These are phyloP conservation scores for Tetranychus piercei DNA, from an alignment of 2,888 invertebrate genomes.

Conservation along the genomic window DNA sequence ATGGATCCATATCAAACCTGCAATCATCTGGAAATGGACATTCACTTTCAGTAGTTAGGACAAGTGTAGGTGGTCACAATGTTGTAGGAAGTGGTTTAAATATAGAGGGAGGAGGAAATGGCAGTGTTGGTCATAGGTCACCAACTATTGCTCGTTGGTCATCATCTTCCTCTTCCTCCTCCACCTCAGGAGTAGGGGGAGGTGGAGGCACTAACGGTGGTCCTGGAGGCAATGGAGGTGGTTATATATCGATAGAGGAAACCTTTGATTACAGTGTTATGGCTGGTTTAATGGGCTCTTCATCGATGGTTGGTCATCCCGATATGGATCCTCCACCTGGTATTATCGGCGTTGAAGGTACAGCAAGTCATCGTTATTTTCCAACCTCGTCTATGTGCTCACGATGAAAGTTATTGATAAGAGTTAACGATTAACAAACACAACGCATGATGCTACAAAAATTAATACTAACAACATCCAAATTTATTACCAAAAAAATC, in stretches of 20 bases:
- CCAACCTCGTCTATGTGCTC: slow-evolving; percentile 6
- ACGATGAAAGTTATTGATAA: background rate
- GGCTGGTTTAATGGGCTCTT: slow-evolving; percentile 45
- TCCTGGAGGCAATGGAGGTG: slow-evolving; percentile 28
- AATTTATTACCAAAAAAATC: too few relatives aligned
- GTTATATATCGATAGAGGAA: slow-evolving; percentile 74
- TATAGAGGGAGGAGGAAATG: slow-evolving; percentile 51
- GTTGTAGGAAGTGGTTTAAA: slow-evolving; percentile 35
- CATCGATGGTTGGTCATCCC: slow-evolving; percentile 32
- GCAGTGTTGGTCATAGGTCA: slow-evolving; percentile 30
- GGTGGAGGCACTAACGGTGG: background rate
- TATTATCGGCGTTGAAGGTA: slow-evolving; percentile 56
- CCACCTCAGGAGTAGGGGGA: slow-evolving; percentile 29
- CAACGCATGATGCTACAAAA: background rate
- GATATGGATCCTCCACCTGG: slow-evolving; percentile 37
- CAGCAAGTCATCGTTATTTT: background rate
- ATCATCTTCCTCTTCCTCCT: slow-evolving; percentile 32
- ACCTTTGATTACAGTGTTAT: slow-evolving; percentile 72
- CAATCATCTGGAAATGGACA: background rate
- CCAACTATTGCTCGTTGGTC: slow-evolving; percentile 53
- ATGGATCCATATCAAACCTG: background rate
- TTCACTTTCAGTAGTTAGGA: background rate
- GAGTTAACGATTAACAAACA: background rate
- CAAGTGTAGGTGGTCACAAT: background rate
- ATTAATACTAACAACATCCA: background rate